Conservation (phyloP, 2,113 vertebrate species). For the Cyanocitta stelleri region DNA sequence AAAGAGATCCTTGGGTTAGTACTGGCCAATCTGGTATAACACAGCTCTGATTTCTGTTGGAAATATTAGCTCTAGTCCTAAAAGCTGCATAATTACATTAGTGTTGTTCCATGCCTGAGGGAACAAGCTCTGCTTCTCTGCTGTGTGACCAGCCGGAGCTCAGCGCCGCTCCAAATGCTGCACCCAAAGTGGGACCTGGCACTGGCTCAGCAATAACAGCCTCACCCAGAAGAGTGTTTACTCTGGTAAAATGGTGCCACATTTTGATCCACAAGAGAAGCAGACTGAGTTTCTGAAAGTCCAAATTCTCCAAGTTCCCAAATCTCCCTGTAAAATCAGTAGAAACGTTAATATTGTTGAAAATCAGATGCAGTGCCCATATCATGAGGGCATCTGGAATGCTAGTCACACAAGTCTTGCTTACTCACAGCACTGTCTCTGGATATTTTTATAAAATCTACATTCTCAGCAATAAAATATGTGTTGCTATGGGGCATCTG, state of each 20-base stretch:
- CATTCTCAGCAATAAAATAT: slow-evolving; percentile 44
- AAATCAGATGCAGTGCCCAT: neutral
- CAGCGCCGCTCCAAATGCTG: neutral
- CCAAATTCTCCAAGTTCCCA: neutral
- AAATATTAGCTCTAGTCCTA: slow-evolving; percentile 22
- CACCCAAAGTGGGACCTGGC: neutral
- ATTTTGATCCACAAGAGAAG: neutral
- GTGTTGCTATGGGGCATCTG: slow-evolving; percentile 58
- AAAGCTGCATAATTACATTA: slow-evolving; percentile 37
- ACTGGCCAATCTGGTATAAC: neutral
- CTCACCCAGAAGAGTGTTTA: neutral
- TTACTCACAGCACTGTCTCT: neutral
- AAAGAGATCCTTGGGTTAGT: neutral
- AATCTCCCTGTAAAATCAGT: neutral
- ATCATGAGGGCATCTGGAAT: slow-evolving; percentile 37
- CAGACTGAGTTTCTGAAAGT: neutral
- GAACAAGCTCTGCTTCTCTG: neutral
- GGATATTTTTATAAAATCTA: slow-evolving; percentile 49
- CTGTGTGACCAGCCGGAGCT: neutral
- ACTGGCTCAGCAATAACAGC: neutral
- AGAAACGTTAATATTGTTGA: neutral
- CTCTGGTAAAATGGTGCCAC: neutral
- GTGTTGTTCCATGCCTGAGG: slow-evolving; percentile 14
- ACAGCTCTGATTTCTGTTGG: slow-evolving; percentile 6
- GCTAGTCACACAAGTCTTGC: slow-evolving; percentile 1